phyloP scores from a whole-genome alignment of 2,888 invertebrate genomes.

The Sarcophaga caerulescens region DNA sequence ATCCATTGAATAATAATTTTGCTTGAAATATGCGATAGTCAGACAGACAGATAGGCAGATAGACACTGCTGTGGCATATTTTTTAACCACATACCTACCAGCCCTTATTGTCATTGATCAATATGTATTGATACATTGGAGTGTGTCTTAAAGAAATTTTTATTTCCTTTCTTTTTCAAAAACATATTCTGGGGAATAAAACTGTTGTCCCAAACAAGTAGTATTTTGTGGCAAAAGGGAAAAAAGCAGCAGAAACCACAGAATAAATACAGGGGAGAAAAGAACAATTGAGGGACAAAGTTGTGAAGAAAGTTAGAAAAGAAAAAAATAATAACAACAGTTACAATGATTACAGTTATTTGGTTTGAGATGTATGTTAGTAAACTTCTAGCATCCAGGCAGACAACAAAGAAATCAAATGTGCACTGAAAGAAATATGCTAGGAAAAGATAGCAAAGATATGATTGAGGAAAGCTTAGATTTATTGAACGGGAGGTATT shows the following conservation, averaged over 20 bases:
- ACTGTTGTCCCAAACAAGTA: slow-evolving; percentile 3
- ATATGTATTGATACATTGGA: not conserved
- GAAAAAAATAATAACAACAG: not conserved
- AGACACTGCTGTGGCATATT: not conserved
- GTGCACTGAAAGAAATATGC: not conserved
- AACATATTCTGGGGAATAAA: slow-evolving; percentile 5
- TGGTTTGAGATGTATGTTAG: not conserved
- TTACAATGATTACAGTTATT: slow-evolving; percentile 36
- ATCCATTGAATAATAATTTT: slow-evolving; percentile 10
- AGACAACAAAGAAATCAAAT: not conserved
- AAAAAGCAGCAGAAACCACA: not conserved
- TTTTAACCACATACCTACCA: not conserved
- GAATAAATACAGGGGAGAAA: not conserved
- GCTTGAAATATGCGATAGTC: not conserved
- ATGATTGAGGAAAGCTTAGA: too few species aligned
- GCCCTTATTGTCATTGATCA: not conserved
- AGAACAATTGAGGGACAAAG: slow-evolving; percentile 11
- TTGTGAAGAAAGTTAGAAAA: not conserved
- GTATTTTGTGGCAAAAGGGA: not conserved
- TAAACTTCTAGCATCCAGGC: too few species aligned
- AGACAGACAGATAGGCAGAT: not conserved
- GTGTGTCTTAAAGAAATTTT: slow-evolving; percentile 7
- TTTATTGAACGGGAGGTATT: too few species aligned
- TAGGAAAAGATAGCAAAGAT: not conserved
- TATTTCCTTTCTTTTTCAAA: not conserved